These are phyloP conservation scores for Pseudopipra pipra DNA, from an alignment of 2,113 vertebrate species.

Conservation along the genomic window DNA sequence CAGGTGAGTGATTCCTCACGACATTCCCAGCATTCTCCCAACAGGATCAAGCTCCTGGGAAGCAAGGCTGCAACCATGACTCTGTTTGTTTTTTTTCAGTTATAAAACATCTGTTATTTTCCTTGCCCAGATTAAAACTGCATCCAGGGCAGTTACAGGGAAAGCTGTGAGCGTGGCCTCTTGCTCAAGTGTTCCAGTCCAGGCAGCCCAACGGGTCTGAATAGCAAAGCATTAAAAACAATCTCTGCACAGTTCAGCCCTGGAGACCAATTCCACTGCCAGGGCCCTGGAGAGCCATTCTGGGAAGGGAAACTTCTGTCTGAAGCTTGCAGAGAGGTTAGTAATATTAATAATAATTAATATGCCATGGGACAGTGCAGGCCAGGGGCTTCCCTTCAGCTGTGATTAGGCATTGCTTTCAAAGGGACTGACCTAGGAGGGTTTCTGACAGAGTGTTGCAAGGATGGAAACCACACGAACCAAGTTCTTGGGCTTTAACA, in stretches of 20 bases:
- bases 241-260: neutral
- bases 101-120: neutral
- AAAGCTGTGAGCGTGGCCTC: neutral
- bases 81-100: neutral
- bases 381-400: neutral
- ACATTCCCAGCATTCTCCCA: neutral
- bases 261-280: neutral
- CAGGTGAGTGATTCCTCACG: neutral
- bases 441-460: neutral
- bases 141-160: neutral
- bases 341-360: neutral
- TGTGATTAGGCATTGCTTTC: neutral
- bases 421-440: neutral
- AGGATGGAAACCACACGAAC: neutral
- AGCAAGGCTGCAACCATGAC: neutral
- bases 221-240: neutral
- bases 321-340: neutral
- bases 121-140: neutral
- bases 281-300: neutral
- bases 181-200: neutral
- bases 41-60: neutral
- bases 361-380: fast-evolving
- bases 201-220: neutral
- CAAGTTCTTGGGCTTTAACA: neutral
- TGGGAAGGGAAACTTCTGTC: neutral